Base-by-base conservation (phyloP, 2,113 vertebrate genomes). In the Bufo bufo region DNA sequence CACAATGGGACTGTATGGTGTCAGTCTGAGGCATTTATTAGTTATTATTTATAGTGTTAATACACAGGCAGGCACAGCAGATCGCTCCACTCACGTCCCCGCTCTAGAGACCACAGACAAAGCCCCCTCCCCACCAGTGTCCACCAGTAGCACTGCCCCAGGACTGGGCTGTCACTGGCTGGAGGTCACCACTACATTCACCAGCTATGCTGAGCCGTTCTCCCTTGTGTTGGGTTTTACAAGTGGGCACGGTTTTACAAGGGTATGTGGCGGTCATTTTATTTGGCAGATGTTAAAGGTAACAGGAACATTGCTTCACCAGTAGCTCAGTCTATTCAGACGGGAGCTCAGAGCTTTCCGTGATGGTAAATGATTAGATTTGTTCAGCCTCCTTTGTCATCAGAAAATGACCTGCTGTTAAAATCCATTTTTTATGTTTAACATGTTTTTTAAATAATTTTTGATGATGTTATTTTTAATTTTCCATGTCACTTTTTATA, bases 1-100 rank as follows among this genome's bases (percentile, higher is more conserved):
- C 33, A 33, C 33, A 33, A 33, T 33, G 33, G 33, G 33, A 33
- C 33, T 1, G 33, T 33, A 33, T 33, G 33, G 33, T 33, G 33
- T 33, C 33, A 33, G 33, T 33, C 33, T 33, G 33, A 33, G 33
- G 33, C 33, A 33, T 33, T 0, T 1, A 33, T 33, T 33, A 79
- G 77, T 47, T 74, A 74, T 74, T 74, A 74, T 47, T 47, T 74
- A 74, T 74, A 47, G 71, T 74, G 45, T 74, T 74, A 16, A 17
- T 74, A 19, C 69, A 6, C 20, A 72, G 69, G 45, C 47, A 47
- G 6, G 43, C 47, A 74, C 12, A 47, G 71, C 45, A 75, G 72
- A 49, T 75, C 45, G 0, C 17, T 66, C 49, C 72, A 75, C 72
- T 50, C 17, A 5, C 43, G 0, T 19, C 17, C 17, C 72, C 19